Percentiles rank a stretch among this genome's conserved stretches.
Conservation (phyloP, 1,140 invertebrate genomes). For the Sitobion miscanthi region DNA sequence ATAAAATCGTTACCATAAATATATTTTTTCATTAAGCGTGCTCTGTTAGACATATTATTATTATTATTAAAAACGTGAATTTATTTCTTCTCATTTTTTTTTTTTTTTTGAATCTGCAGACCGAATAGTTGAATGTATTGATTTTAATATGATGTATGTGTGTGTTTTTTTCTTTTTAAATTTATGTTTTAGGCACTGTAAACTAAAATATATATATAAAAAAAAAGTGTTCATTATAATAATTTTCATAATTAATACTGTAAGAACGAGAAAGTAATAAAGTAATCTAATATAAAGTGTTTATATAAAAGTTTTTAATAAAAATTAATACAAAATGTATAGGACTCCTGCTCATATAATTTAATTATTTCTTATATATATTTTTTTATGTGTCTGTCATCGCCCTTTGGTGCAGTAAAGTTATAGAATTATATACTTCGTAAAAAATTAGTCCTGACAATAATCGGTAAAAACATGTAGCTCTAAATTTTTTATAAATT, state of each 20-base stretch:
- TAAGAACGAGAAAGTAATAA: neutral
- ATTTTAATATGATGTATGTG: neutral
- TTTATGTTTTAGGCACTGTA: neutral
- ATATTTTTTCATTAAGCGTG: neutral
- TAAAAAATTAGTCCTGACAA: neutral
- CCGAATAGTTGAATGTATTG: neutral
- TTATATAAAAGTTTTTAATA: conserved; percentile 10
- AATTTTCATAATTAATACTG: neutral
- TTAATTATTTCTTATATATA: neutral
- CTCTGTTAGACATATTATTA: neutral
- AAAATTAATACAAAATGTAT: neutral
- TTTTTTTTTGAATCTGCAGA: neutral
- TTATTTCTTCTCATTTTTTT: neutral
- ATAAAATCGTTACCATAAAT: neutral
- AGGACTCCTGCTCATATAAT: neutral
- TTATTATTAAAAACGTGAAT: neutral
- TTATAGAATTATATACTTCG: neutral
- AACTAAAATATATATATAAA: neutral
- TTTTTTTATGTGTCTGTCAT: neutral
- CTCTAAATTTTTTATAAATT: neutral
- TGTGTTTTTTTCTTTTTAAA: neutral
- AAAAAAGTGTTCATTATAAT: conserved; percentile 11
- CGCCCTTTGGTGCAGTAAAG: neutral
- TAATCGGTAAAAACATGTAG: neutral
- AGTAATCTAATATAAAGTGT: neutral